phyloP scores from a whole-genome alignment of 2,888 invertebrate species.

The Mythimna loreyi region DNA sequence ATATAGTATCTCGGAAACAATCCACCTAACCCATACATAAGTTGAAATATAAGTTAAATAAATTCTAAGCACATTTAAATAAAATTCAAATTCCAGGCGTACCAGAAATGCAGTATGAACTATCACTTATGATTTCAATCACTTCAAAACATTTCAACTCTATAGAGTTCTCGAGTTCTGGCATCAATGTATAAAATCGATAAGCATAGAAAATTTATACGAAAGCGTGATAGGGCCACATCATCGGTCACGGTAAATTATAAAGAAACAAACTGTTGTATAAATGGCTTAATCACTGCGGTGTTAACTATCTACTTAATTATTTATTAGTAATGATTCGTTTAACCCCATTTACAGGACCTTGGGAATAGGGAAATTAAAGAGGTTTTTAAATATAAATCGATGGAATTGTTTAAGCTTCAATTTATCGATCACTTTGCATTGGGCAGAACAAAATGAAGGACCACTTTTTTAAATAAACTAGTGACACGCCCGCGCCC shows the following conservation, averaged over 20 bases:
- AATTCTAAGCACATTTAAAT: too few relatives aligned
- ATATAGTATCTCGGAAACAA: background rate
- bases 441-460: background rate
- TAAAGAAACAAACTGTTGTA: constrained; percentile 35
- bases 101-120: background rate
- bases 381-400: background rate
- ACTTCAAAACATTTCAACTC: constrained; percentile 14
- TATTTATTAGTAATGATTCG: constrained; percentile 44
- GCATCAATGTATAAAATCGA: constrained; percentile 46
- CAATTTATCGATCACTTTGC: background rate
- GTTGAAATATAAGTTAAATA: too few relatives aligned
- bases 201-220: constrained; percentile 56
- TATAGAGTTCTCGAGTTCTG: background rate
- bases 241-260: constrained; percentile 42
- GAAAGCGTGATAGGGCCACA: constrained; percentile 30
- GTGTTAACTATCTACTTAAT: constrained; percentile 30
- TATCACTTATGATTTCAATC: constrained; percentile 19
- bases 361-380: background rate
- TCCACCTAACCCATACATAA: too few relatives aligned
- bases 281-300: constrained; percentile 50
- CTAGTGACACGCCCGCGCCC: too few relatives aligned
- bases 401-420: background rate
- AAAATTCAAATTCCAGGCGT: too few relatives aligned
- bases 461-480: too few relatives aligned
- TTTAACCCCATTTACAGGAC: constrained; percentile 8